A percentile compares a stretch with the other conserved stretches of the same genome.
Evolutionary conservation across 92 coral and sea anemone genomes (phyloP).

Genomic region (Micromussa lordhowensis): DNA sequence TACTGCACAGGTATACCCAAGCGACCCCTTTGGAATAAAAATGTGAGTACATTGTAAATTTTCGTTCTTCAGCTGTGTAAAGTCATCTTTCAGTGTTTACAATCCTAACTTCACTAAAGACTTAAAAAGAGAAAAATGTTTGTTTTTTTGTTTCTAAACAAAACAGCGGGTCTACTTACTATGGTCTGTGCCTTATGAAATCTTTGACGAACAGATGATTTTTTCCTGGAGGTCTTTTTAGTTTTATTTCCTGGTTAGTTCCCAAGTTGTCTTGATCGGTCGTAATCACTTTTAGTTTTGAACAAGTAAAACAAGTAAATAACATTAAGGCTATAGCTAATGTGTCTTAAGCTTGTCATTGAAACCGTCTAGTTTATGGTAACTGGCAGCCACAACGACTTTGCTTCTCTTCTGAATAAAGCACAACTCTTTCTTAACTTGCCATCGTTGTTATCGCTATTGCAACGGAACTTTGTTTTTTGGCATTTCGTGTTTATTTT

Average conservation of each 20-base stretch:
- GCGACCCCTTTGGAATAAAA: slow-evolving; percentile 81
- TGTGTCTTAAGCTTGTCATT: not conserved
- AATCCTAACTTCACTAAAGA: not conserved
- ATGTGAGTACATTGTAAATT: slow-evolving; percentile 68
- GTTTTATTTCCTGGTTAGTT: not conserved
- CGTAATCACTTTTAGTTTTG: no score
- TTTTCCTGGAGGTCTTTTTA: not conserved
- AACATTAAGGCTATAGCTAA: not conserved
- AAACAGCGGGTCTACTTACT: not conserved
- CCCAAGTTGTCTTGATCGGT: not conserved
- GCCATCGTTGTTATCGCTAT: not conserved
- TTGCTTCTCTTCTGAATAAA: no score
- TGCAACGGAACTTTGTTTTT: not conserved
- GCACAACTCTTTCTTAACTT: not conserved
- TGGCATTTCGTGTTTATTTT: not conserved
- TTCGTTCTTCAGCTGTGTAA: not conserved
- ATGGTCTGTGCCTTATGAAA: not conserved
- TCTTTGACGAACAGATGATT: not conserved
- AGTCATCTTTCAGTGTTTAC: not conserved
- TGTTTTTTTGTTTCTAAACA: not conserved
- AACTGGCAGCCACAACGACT: no score
- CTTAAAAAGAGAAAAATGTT: not conserved
- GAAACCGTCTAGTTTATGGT: not conserved
- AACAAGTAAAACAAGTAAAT: not conserved
- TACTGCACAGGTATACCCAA: slow-evolving; percentile 67